phyloP scores from a whole-genome alignment of 2,113 vertebrate genomes.

The Oryzias curvinotus region DNA sequence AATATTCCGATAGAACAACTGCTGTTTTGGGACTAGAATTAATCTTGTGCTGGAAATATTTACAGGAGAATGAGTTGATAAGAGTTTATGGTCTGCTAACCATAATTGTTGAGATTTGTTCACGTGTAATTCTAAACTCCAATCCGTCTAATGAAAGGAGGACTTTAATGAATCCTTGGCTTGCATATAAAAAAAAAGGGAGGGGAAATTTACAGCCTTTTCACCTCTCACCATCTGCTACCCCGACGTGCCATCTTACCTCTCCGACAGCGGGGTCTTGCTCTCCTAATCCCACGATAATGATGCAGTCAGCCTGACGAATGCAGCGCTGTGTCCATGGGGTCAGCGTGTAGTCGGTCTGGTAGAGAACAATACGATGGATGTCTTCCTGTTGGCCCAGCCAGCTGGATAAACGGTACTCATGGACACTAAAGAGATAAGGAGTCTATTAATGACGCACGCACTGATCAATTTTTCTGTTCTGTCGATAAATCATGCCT shows the following conservation, averaged over 20 bases:
- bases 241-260: slow-evolving; percentile 68
- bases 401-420: slow-evolving; percentile 95
- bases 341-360: slow-evolving; percentile 88
- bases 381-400: slow-evolving; percentile 96
- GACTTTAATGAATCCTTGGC: background rate
- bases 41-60: too few relatives aligned
- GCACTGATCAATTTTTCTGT: slow-evolving; percentile 11
- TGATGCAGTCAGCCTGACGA: slow-evolving; percentile 92
- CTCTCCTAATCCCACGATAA: slow-evolving; percentile 93
- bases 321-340: slow-evolving; percentile 97
- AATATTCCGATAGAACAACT: too few relatives aligned
- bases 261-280: slow-evolving; percentile 90
- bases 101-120: too few relatives aligned
- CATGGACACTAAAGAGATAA: slow-evolving; percentile 80
- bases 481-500: slow-evolving; percentile 26
- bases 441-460: slow-evolving; percentile 36
- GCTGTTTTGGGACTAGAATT: too few relatives aligned
- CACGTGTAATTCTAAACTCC: too few relatives aligned
- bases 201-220: background rate
- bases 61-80: too few relatives aligned
- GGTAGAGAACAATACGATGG: slow-evolving; percentile 94
- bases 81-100: too few relatives aligned
- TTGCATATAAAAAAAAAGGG: too few relatives aligned
- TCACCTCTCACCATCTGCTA: background rate
- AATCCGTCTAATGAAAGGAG: background rate